These are phyloP conservation scores for Ovibos moschatus DNA, from an alignment of 2,113 vertebrate genomes.

Conservation along the genomic window DNA sequence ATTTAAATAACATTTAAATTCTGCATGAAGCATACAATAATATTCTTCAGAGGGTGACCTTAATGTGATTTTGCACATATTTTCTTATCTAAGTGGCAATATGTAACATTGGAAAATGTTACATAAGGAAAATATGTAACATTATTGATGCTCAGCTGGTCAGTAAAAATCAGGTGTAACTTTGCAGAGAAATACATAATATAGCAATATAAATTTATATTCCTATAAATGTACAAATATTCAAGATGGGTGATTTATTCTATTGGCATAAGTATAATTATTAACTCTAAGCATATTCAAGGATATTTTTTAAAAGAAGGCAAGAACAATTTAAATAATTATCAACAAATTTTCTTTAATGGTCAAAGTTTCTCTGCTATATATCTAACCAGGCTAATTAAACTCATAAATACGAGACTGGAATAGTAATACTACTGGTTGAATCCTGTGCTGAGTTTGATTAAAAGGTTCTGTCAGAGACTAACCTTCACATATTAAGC, in stretches of 20 bases:
- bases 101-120: too few relatives aligned
- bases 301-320: constrained; percentile 35
- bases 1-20: constrained; percentile 69
- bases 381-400: constrained; percentile 62
- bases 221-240: background rate
- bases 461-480: constrained; percentile 43
- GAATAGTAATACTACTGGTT: constrained; percentile 2
- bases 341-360: constrained; percentile 50
- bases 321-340: constrained; percentile 48
- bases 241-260: background rate
- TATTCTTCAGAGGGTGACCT: constrained; percentile 37
- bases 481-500: constrained; percentile 71
- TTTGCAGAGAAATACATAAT: background rate
- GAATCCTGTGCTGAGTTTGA: background rate
- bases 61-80: background rate
- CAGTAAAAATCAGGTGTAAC: background rate
- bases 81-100: constrained; percentile 45
- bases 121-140: constrained; percentile 40
- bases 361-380: constrained; percentile 45
- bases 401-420: constrained; percentile 29
- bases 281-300: constrained; percentile 53
- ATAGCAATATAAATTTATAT: background rate
- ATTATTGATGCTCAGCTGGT: background rate
- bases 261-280: constrained; percentile 4
- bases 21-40: constrained; percentile 9